A percentile compares a stretch with the other conserved stretches of the same genome.
These are phyloP conservation scores for Drosophila dives DNA, from an alignment of 2,888 invertebrate genomes.

Conservation along the genomic window DNA sequence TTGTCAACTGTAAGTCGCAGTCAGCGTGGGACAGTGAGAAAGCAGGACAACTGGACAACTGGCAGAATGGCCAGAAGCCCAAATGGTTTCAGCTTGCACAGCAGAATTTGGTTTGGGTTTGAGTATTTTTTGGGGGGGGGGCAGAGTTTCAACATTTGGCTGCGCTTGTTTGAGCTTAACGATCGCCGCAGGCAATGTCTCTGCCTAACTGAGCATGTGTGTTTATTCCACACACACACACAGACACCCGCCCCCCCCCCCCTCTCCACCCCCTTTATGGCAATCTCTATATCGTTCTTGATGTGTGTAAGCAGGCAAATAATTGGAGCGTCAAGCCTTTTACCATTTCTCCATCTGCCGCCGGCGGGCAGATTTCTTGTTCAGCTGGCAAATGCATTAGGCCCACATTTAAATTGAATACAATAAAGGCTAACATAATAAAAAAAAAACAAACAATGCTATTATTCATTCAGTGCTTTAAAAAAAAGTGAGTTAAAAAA, in stretches of 20 bases:
- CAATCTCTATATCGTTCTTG: background rate
- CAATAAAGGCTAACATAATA: background rate
- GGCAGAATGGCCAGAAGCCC: constrained; percentile 9
- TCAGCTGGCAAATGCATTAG: constrained; percentile 47
- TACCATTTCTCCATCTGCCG: constrained; percentile 48
- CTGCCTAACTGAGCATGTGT: constrained; percentile 13
- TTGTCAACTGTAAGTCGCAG: constrained; percentile 63
- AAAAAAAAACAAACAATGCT: background rate
- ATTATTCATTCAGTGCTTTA: background rate
- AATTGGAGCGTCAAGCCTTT: constrained; percentile 69
- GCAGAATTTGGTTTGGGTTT: constrained; percentile 11
- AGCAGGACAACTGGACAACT: constrained; percentile 10
- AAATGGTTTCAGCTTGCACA: constrained; percentile 7
- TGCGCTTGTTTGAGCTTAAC: constrained; percentile 60
- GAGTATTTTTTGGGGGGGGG: background rate
- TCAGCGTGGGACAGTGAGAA: constrained; percentile 9
- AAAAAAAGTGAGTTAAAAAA: background rate
- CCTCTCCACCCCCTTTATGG: background rate
- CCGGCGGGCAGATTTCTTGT: constrained; percentile 36
- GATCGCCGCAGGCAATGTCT: constrained; percentile 62
- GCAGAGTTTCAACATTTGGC: constrained; percentile 31
- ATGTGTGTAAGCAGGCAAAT: constrained; percentile 43
- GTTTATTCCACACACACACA: no score
- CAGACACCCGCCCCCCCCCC: no score
- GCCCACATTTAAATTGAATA: constrained; percentile 4